These are phyloP conservation scores for Idaea aversata DNA, from an alignment of 2,888 invertebrate genomes.

Conservation along the genomic window DNA sequence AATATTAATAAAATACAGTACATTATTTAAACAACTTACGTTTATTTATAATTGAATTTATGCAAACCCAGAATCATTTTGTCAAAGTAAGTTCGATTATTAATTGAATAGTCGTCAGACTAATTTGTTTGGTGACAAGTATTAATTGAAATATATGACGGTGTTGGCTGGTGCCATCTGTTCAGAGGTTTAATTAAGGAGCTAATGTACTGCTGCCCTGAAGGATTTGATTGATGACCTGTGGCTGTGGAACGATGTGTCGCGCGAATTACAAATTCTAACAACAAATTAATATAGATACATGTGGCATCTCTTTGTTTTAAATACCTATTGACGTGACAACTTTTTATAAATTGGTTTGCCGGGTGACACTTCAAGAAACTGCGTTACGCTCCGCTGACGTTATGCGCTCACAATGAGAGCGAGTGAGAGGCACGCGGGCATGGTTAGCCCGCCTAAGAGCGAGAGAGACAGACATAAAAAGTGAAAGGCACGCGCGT, in stretches of 20 bases:
- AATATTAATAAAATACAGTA: not conserved
- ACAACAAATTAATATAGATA: not conserved
- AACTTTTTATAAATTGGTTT: too few relatives aligned
- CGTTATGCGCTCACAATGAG: too few relatives aligned
- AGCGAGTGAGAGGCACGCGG: too few relatives aligned
- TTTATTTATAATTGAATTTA: not conserved
- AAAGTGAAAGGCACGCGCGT: too few relatives aligned
- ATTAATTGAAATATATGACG: slow-evolving; percentile 77
- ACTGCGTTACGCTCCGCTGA: too few relatives aligned
- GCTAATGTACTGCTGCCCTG: slow-evolving; percentile 67
- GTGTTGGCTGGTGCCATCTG: slow-evolving; percentile 61
- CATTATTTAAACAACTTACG: not conserved
- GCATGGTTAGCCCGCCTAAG: too few relatives aligned
- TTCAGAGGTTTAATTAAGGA: slow-evolving; percentile 73
- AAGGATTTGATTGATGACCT: slow-evolving; percentile 68
- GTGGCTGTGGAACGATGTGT: slow-evolving; percentile 30
- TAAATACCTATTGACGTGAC: not conserved
- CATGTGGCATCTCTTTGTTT: not conserved
- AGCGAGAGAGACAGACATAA: too few relatives aligned
- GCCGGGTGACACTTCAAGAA: too few relatives aligned
- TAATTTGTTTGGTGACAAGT: slow-evolving; percentile 68
- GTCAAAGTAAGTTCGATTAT: slow-evolving; percentile 45
- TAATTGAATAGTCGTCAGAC: slow-evolving; percentile 57
- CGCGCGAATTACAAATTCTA: slow-evolving; percentile 15
- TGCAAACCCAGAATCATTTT: slow-evolving; percentile 37